These are phyloP conservation scores for Spilogale gracilis DNA, from an alignment of 2,113 vertebrate genomes.

Conservation along the genomic window DNA sequence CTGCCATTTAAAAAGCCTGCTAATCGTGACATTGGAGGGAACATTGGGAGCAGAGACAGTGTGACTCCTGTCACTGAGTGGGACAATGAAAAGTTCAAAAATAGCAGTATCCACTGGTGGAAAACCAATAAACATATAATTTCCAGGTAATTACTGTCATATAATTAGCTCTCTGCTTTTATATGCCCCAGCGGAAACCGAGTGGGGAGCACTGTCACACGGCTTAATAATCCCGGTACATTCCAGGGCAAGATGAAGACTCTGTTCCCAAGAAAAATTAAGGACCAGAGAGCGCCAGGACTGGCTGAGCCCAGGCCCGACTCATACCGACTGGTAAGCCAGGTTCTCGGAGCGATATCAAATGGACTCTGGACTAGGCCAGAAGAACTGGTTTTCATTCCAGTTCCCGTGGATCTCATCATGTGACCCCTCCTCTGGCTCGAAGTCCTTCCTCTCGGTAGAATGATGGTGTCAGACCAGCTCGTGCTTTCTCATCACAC, in stretches of 20 bases:
- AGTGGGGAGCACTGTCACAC: conserved; percentile 45
- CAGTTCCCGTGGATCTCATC: background rate
- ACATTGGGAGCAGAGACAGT: conserved; percentile 66
- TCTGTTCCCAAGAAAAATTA: background rate
- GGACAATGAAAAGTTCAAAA: conserved; percentile 85
- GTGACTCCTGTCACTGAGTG: conserved; percentile 76
- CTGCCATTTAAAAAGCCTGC: conserved; percentile 48
- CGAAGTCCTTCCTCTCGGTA: background rate
- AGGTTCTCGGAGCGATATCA: background rate
- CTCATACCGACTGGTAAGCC: background rate
- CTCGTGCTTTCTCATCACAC: background rate
- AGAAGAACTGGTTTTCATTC: background rate
- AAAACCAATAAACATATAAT: conserved; percentile 88
- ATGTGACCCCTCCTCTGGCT: accelerated
- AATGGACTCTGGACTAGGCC: background rate
- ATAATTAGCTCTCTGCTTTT: conserved; percentile 86
- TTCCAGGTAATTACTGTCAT: conserved; percentile 87
- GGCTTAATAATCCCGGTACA: conserved; percentile 50
- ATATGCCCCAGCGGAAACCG: conserved; percentile 72
- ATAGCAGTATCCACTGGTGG: conserved; percentile 84
- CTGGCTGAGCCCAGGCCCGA: background rate
- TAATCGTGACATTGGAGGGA: conserved; percentile 58
- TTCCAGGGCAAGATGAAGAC: conserved; percentile 14
- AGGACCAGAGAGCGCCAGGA: background rate
- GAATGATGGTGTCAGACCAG: background rate